A percentile compares a stretch with the other conserved stretches of the same genome.
These are phyloP conservation scores for Exocentrus adspersus DNA, from an alignment of 2,888 invertebrate species.

Conservation along the genomic window DNA sequence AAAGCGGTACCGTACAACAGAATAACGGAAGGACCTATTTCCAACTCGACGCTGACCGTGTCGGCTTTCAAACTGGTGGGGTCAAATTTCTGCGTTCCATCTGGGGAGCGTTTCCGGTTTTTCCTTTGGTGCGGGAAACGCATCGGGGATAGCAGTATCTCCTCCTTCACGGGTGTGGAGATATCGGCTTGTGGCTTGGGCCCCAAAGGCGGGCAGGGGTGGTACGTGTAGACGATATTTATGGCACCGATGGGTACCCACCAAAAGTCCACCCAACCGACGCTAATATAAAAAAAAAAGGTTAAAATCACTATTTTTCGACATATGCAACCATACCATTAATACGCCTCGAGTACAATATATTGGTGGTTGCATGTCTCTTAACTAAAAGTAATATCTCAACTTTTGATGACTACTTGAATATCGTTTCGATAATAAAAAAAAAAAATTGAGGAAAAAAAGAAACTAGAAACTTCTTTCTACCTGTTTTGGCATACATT, in stretches of 20 bases:
- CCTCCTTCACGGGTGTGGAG: conserved; percentile 94
- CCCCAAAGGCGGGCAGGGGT: conserved; percentile 89
- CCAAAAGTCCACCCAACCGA: conserved; percentile 97
- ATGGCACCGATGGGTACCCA: conserved; percentile 93
- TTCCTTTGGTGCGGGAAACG: conserved; percentile 78
- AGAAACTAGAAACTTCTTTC: no score
- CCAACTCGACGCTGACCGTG: conserved; percentile 89
- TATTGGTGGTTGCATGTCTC: no score
- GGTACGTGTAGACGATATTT: conserved; percentile 90
- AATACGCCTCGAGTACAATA: no score
- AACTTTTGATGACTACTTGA: no score
- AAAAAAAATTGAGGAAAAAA: no score
- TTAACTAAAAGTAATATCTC: no score
- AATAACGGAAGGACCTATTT: conserved; percentile 93
- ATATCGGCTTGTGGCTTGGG: conserved; percentile 91
- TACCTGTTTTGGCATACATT: conserved; percentile 78
- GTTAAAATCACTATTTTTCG: no score
- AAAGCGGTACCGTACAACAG: conserved; percentile 92
- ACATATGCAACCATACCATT: no score
- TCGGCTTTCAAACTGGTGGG: conserved; percentile 87
- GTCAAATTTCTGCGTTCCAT: conserved; percentile 83
- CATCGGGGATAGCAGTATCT: conserved; percentile 90
- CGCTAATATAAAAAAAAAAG: conserved; percentile 53
- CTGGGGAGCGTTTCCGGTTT: conserved; percentile 59
- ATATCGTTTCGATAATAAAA: no score